Percentiles rank a stretch among this genome's conserved stretches.
Evolutionary conservation across 53 echinoderm and acorn worm genomes (phyloP).

Genomic region (Apostichopus leukothele): DNA sequence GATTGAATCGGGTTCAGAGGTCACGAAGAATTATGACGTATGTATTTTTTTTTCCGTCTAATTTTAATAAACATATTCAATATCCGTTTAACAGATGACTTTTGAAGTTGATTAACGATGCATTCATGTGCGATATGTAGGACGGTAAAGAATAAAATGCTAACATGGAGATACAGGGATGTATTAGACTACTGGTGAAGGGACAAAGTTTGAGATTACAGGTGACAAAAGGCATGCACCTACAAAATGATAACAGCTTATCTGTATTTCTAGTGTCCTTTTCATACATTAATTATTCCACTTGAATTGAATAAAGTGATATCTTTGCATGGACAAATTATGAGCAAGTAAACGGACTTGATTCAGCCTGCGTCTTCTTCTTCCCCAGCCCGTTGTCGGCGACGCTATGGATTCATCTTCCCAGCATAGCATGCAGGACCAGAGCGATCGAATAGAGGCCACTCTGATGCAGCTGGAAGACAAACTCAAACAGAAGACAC

Average conservation of each 20-base stretch:
- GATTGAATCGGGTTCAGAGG: slow-evolving; percentile 43
- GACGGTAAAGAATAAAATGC: no score
- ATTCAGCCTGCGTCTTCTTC: background rate
- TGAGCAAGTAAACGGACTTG: no score
- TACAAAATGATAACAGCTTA: no score
- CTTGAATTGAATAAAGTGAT: no score
- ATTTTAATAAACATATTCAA: no score
- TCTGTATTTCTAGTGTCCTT: no score
- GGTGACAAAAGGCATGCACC: no score
- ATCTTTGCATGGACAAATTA: no score
- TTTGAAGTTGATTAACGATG: background rate
- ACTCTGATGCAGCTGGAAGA: slow-evolving; percentile 84
- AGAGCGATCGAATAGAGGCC: slow-evolving; percentile 76
- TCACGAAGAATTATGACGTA: slow-evolving; percentile 50
- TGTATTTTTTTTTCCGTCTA: background rate
- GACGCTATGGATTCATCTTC: slow-evolving; percentile 30
- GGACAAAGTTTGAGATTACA: no score
- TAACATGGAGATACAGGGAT: no score
- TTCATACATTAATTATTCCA: background rate
- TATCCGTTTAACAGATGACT: background rate
- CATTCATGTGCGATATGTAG: no score
- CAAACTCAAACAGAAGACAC: slow-evolving; percentile 79
- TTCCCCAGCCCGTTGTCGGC: background rate
- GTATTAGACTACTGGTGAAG: no score
- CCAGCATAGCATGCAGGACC: slow-evolving; percentile 66